Evolutionary conservation across 2,113 vertebrate species (phyloP), one percentile per base, ranked within the genome.

Genomic region (Gallinago undulata): DNA sequence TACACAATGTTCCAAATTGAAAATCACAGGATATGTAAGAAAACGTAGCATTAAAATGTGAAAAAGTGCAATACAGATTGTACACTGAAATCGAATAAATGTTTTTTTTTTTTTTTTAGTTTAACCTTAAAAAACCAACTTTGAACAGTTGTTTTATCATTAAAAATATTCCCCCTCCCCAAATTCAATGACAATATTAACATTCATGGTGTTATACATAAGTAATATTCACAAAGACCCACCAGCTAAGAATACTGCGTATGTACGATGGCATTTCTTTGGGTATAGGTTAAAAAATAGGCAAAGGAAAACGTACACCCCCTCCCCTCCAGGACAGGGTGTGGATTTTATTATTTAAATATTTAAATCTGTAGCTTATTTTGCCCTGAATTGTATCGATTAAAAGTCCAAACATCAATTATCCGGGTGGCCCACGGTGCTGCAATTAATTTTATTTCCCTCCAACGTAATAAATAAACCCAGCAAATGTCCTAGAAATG

Each of bases 31-130:
- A 98, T 98, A 99, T 98, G 98, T 98, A 99, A 99, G 98, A 99
- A 98, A 99, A 99, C 85, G 97, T 98, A 98, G 97, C 98, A 98
- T 99, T 98, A 98, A 98, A 99, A 98, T 96, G 96, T 98, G 98
- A 99, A 98, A 99, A 99, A 99, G 99, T 99, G 99, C 99, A 99
- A 99, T 98, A 99, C 98, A 98, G 98, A 98, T 99, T 98, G 97
- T 98, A 98, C 97, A 94, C 98, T 97, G 98, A 47, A 98, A 97
- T 97, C 88, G 96, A 97, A 97, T 98, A 98, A 98, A 97, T 97
- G 97, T 94, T 97, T 95, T 94, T 88, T 81, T 95, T 96, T 56
- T 97, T 98, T 97, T 97, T 95, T 96, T 81, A 89, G 97, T 89
- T 98, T 97, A 97, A 88, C 94, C 94, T 96, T 95, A 97, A 98